Conservation (phyloP, 1,140 invertebrate species). For the Aricia agestis region DNA sequence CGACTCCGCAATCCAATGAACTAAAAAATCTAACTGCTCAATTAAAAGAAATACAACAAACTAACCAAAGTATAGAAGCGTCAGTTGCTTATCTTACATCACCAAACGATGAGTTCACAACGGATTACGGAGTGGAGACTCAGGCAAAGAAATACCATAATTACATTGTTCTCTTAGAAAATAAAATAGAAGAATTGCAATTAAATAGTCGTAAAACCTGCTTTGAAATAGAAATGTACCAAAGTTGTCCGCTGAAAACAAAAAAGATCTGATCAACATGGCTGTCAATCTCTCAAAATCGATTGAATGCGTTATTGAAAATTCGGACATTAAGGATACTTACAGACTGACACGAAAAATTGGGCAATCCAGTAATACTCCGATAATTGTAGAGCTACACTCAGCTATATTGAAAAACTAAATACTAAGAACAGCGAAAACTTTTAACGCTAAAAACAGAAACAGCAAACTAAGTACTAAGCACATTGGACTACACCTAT, state of each 20-base stretch:
- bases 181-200: slow-evolving; percentile 11
- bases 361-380: not conserved
- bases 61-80: not conserved
- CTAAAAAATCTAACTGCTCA: slow-evolving; percentile 7
- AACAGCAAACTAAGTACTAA: not conserved
- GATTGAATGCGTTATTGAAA: not conserved
- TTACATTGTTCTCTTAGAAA: slow-evolving; percentile 2
- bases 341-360: not conserved
- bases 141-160: not conserved
- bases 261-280: slow-evolving; percentile 29
- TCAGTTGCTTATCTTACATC: not conserved
- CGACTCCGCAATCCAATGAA: not conserved
- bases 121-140: not conserved
- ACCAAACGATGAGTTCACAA: not conserved
- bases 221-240: slow-evolving; percentile 14
- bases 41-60: not conserved
- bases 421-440: slow-evolving; percentile 7
- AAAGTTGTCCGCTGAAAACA: not conserved
- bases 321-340: slow-evolving; percentile 1
- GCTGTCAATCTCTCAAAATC: not conserved
- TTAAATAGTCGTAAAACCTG: slow-evolving; percentile 3
- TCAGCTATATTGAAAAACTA: not conserved
- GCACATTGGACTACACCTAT: not conserved
- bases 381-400: not conserved
- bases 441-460: not conserved